Evolutionary conservation across 2,797 vertebrate genomes (phyloP).

Genomic region (Sebastiscus tertius): DNA sequence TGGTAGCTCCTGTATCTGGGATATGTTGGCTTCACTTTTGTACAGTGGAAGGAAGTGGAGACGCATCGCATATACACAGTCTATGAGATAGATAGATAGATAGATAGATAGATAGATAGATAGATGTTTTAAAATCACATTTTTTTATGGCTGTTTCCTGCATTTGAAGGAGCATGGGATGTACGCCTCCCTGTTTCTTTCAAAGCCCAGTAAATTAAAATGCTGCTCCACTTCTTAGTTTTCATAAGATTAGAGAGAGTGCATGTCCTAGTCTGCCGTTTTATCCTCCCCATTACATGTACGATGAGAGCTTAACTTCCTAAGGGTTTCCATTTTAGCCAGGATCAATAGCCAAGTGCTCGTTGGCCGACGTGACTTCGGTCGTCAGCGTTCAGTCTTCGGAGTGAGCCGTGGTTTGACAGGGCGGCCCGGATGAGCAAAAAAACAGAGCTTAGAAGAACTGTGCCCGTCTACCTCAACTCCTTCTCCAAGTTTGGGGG

Average conservation of each 20-base stretch:
- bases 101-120: no score
- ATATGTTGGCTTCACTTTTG: no score
- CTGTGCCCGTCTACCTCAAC: slow-evolving; percentile 22
- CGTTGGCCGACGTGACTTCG: slow-evolving; percentile 58
- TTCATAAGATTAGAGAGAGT: slow-evolving; percentile 76
- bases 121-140: no score
- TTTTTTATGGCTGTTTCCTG: neutral
- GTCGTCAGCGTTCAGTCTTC: slow-evolving; percentile 48
- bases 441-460: slow-evolving; percentile 44
- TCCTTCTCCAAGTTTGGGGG: slow-evolving; percentile 48
- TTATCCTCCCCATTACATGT: slow-evolving; percentile 72
- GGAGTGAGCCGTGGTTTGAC: slow-evolving; percentile 28
- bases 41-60: no score
- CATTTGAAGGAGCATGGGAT: slow-evolving; percentile 4
- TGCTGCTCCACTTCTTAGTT: slow-evolving; percentile 72
- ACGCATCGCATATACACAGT: neutral
- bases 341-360: slow-evolving; percentile 75
- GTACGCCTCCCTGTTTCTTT: slow-evolving; percentile 28
- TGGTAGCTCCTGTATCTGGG: no score
- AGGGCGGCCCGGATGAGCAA: slow-evolving; percentile 27
- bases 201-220: slow-evolving; percentile 67
- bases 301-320: slow-evolving; percentile 74
- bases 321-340: slow-evolving; percentile 75
- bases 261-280: slow-evolving; percentile 66
- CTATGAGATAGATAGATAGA: neutral